Conservation (phyloP, 1,140 invertebrate species). For the Pectinophora gossypiella region DNA sequence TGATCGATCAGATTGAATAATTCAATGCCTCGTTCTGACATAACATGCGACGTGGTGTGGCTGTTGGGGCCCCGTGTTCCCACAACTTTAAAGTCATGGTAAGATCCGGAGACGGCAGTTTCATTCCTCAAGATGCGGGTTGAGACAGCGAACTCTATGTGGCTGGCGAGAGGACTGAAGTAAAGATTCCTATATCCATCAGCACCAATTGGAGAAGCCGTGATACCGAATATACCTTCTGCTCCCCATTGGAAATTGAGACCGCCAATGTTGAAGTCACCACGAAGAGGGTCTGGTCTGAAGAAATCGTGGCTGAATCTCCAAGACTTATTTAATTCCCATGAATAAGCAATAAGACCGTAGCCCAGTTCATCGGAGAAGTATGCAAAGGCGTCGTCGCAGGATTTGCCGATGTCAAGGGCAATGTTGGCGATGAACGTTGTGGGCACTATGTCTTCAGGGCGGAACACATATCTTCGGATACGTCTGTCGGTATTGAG, state of each 20-base stretch:
- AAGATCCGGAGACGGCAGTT: constrained; percentile 79
- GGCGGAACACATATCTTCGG: constrained; percentile 81
- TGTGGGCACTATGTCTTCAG: constrained; percentile 83
- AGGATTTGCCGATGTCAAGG: constrained; percentile 83
- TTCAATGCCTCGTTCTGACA: constrained; percentile 84
- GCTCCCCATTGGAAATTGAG: constrained; percentile 89
- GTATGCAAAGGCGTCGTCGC: constrained; percentile 87
- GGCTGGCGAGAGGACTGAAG: constrained; percentile 86
- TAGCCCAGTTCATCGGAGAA: constrained; percentile 89
- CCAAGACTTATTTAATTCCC: constrained; percentile 85
- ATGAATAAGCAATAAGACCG: constrained; percentile 86
- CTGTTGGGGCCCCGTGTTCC: constrained; percentile 80
- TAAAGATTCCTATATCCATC: constrained; percentile 83
- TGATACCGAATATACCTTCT: constrained; percentile 89
- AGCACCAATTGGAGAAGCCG: constrained; percentile 78
- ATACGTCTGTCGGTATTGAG: constrained; percentile 82
- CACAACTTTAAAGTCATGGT: constrained; percentile 82
- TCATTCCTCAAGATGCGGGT: constrained; percentile 83
- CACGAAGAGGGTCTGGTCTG: constrained; percentile 85
- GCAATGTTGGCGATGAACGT: constrained; percentile 90
- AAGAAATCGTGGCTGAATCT: constrained; percentile 85
- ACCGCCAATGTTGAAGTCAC: constrained; percentile 86
- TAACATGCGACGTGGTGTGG: constrained; percentile 83
- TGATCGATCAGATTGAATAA: constrained; percentile 86
- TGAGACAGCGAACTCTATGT: constrained; percentile 86